Conservation (phyloP, 30 jellyfish, hydroid and myxozoan genomes). For the Clytia hemisphaerica region DNA sequence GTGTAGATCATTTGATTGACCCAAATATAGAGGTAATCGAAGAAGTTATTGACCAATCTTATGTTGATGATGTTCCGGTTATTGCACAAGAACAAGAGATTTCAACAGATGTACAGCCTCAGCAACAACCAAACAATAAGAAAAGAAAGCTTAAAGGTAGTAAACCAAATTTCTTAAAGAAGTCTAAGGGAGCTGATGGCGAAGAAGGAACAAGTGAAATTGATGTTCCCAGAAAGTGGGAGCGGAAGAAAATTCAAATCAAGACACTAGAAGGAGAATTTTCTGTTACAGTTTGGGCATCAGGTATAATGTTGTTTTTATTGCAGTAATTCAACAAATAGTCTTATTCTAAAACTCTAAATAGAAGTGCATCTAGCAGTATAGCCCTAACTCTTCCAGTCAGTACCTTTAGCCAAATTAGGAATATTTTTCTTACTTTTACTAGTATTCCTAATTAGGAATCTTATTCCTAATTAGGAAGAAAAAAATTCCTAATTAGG, state of each 20-base stretch:
- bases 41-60: slow-evolving; percentile 54
- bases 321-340: neutral
- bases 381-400: too few species aligned
- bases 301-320: slow-evolving; percentile 50
- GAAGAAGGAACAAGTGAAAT: slow-evolving; percentile 61
- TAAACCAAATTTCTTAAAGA: slow-evolving; percentile 52
- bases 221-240: slow-evolving; percentile 94
- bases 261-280: slow-evolving; percentile 95
- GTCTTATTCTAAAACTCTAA: too few species aligned
- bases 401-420: too few species aligned
- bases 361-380: too few species aligned
- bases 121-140: slow-evolving; percentile 56
- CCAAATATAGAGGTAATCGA: slow-evolving; percentile 22
- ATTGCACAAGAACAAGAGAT: slow-evolving; percentile 90
- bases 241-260: slow-evolving; percentile 78
- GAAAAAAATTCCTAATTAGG: too few species aligned
- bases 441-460: too few species aligned
- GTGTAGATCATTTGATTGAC: slow-evolving; percentile 19
- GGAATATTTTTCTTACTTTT: too few species aligned
- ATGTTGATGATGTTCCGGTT: slow-evolving; percentile 79
- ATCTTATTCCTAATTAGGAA: too few species aligned
- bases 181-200: slow-evolving; percentile 61
- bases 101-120: slow-evolving; percentile 56
- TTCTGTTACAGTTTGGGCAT: slow-evolving; percentile 96
- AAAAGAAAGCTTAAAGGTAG: slow-evolving; percentile 58